These are phyloP conservation scores for Phycodurus eques DNA, from an alignment of 2,113 vertebrate species.

Conservation along the genomic window DNA sequence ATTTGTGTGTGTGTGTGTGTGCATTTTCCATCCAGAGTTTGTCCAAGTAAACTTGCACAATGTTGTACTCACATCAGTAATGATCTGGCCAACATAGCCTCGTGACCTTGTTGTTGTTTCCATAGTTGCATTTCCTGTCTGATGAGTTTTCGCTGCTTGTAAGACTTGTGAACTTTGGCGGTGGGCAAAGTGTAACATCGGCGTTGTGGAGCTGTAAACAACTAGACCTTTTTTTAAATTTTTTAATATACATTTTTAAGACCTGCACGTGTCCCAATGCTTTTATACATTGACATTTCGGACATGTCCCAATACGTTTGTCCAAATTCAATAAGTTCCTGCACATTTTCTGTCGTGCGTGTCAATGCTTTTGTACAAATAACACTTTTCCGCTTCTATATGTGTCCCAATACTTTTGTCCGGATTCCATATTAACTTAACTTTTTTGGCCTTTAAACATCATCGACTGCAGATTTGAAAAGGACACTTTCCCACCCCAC, in stretches of 20 bases:
- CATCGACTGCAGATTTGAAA: no score
- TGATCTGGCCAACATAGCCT: constrained; percentile 64
- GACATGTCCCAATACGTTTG: no score
- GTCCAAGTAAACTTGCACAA: constrained; percentile 52
- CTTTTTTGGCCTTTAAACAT: no score
- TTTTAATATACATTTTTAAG: no score
- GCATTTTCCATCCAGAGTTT: constrained; percentile 24
- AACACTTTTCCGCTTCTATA: no score
- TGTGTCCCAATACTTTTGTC: background rate
- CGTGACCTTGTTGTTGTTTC: constrained; percentile 66
- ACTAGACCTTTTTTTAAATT: background rate
- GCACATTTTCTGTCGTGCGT: no score
- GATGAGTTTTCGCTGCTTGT: constrained; percentile 44
- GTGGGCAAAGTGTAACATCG: constrained; percentile 17
- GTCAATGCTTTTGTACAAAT: no score
- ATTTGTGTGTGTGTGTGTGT: constrained; percentile 13
- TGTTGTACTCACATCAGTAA: constrained; percentile 58
- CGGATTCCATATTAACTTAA: no score
- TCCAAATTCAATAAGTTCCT: no score
- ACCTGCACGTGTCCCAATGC: background rate
- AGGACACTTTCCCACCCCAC: no score
- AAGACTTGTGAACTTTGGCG: constrained; percentile 36
- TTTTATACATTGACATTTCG: background rate
- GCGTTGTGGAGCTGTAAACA: background rate
- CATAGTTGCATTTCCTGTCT: constrained; percentile 57